phyloP scores from a whole-genome alignment of 2,113 vertebrate genomes.

The Mesembrinibis cayennensis region DNA sequence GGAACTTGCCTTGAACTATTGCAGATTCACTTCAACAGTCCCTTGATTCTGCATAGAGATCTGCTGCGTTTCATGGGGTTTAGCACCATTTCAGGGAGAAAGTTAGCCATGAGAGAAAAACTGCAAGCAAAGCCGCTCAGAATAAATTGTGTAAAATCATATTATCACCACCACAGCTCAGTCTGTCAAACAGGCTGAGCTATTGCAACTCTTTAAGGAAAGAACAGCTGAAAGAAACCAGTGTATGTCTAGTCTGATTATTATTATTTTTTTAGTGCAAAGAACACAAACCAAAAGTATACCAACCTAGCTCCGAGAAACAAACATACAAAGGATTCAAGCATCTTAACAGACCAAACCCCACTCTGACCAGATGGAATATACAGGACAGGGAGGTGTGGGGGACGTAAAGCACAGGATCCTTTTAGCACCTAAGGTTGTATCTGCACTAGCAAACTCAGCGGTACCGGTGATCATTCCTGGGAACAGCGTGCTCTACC shows the following conservation, averaged over 20 bases:
- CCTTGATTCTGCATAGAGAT: background rate
- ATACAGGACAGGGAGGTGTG: background rate
- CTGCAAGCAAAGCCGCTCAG: background rate
- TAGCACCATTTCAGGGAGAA: background rate
- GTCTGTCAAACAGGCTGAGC: background rate
- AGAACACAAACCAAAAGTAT: background rate
- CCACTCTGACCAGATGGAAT: background rate
- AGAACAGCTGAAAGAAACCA: background rate
- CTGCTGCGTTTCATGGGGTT: background rate
- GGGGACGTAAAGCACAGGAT: background rate
- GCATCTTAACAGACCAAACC: background rate
- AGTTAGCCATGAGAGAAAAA: background rate
- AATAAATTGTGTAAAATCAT: background rate
- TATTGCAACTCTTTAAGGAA: background rate
- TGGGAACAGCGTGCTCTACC: background rate
- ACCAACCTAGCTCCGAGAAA: background rate
- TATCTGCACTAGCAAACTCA: background rate
- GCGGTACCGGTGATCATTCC: accelerated
- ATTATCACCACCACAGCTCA: accelerated
- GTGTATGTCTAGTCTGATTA: too few relatives aligned
- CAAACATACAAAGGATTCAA: background rate
- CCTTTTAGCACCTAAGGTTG: background rate
- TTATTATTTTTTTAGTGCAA: background rate
- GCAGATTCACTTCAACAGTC: background rate
- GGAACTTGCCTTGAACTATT: background rate